A percentile compares a stretch with the other conserved stretches of the same genome.
These are phyloP conservation scores for Cephus nigrinus DNA, from an alignment of 2,888 invertebrate species.

Conservation along the genomic window DNA sequence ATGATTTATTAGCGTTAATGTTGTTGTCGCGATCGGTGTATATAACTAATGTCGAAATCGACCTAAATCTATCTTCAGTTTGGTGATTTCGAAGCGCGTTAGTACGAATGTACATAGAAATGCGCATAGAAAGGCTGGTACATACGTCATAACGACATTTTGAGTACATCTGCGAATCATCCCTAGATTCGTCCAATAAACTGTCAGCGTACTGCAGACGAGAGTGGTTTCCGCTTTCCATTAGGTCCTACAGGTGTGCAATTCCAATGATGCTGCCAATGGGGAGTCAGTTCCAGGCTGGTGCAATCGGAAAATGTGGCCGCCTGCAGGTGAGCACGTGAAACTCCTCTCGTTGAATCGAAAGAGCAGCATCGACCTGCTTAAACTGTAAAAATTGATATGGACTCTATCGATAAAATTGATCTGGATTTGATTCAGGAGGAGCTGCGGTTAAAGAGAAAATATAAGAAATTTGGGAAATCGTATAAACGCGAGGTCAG, in stretches of 20 bases:
- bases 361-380: background rate
- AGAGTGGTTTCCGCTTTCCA: background rate
- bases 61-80: background rate
- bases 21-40: background rate
- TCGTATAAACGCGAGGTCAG: background rate
- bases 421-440: background rate
- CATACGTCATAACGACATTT: background rate
- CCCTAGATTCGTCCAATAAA: background rate
- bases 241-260: background rate
- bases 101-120: background rate
- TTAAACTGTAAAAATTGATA: background rate
- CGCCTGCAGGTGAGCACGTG: background rate
- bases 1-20: background rate
- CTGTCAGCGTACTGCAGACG: background rate
- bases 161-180: background rate
- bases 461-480: background rate
- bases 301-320: background rate
- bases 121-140: background rate
- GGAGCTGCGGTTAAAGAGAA: background rate
- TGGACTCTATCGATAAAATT: background rate
- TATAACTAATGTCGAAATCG: background rate
- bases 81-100: background rate
- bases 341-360: background rate
- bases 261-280: background rate
- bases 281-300: background rate